Conservation (phyloP, 2,797 vertebrate genomes). For the Lophura swinhoii region DNA sequence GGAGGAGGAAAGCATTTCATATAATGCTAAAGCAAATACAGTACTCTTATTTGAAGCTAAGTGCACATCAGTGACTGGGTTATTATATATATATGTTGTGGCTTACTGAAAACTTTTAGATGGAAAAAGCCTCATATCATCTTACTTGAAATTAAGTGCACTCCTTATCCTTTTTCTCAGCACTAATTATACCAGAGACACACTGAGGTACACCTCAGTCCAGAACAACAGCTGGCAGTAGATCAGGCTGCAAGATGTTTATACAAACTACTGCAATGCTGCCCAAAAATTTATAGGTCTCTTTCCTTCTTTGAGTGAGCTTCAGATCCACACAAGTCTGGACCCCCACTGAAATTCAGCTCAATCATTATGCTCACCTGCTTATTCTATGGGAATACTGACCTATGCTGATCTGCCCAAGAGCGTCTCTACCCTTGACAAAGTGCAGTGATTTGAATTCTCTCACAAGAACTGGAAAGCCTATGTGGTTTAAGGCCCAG, state of each 20-base stretch:
- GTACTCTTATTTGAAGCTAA: background rate
- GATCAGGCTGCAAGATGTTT: background rate
- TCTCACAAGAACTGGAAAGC: background rate
- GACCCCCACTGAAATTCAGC: background rate
- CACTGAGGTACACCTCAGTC: background rate
- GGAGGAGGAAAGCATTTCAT: background rate
- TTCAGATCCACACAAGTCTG: background rate
- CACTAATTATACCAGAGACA: background rate
- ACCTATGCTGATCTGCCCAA: background rate
- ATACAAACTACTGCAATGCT: background rate
- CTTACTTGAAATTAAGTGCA: background rate
- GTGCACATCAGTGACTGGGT: background rate
- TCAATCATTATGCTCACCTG: rapidly evolving
- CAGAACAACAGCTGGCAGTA: background rate
- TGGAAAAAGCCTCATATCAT: background rate
- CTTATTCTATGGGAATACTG: background rate
- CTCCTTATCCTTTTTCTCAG: background rate
- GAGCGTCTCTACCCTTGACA: background rate
- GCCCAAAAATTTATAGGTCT: background rate
- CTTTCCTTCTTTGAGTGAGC: background rate
- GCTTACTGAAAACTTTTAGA: background rate
- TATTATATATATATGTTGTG: background rate
- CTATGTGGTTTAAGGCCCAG: background rate
- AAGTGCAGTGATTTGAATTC: background rate
- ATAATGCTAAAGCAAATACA: background rate